Evolutionary conservation across 2,888 invertebrate species (phyloP).

Genomic region (Pemphredon lugubris): DNA sequence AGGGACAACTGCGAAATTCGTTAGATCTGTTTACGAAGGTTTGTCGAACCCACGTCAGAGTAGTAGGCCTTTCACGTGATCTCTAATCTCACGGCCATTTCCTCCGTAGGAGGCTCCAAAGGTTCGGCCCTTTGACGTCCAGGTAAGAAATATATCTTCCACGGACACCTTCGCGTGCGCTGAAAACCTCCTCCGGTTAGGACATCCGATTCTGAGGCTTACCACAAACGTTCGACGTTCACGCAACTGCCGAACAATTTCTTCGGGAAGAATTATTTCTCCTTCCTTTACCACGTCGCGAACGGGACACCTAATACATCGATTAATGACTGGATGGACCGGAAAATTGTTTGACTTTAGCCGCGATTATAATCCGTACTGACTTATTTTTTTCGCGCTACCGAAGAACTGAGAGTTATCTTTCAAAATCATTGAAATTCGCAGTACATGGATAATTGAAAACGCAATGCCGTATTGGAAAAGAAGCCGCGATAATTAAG

Average conservation of each 20-base stretch:
- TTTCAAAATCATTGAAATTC: too few species aligned
- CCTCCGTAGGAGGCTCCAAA: slow-evolving; percentile 28
- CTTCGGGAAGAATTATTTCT: not conserved
- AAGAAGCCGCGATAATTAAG: too few species aligned
- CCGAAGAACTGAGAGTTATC: too few species aligned
- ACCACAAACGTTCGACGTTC: slow-evolving; percentile 35
- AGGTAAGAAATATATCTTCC: slow-evolving; percentile 39
- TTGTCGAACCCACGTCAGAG: slow-evolving; percentile 15
- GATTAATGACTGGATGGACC: not conserved
- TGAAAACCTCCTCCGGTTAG: slow-evolving; percentile 28
- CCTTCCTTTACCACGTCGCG: not conserved
- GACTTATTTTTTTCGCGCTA: too few species aligned
- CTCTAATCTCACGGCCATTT: slow-evolving; percentile 60
- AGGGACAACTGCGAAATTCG: not conserved
- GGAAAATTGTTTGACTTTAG: too few species aligned
- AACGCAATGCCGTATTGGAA: too few species aligned
- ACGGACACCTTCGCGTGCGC: slow-evolving; percentile 41
- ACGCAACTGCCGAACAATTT: slow-evolving; percentile 6
- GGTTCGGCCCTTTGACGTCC: slow-evolving; percentile 29
- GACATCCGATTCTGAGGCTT: slow-evolving; percentile 24
- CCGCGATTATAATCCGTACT: too few species aligned
- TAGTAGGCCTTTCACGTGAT: slow-evolving; percentile 21
- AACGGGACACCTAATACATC: not conserved
- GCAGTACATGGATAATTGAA: too few species aligned
- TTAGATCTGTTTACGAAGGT: slow-evolving; percentile 26